Conservation (phyloP, 1,140 invertebrate species). For the Bemisia tabaci region DNA sequence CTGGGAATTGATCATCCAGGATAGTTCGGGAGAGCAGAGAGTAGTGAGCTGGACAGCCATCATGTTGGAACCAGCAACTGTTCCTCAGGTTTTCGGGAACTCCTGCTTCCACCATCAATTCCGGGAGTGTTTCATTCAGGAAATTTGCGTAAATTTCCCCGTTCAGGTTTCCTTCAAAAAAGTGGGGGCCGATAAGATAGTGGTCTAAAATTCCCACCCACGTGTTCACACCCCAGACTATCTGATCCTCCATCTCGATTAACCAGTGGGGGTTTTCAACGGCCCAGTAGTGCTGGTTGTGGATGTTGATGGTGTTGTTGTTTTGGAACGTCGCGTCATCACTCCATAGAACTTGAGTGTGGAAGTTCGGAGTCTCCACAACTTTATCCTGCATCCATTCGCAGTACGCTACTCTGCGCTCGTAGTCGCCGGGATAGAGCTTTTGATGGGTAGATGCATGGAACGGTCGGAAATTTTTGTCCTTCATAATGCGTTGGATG, state of each 20-base stretch:
- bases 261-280: slow-evolving; percentile 23
- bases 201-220: slow-evolving; percentile 26
- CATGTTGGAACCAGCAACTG: not conserved
- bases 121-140: not conserved
- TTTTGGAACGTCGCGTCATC: slow-evolving; percentile 8
- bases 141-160: slow-evolving; percentile 15
- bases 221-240: slow-evolving; percentile 23
- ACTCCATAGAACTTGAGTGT: not conserved
- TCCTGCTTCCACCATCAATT: not conserved
- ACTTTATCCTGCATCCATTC: not conserved
- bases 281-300: slow-evolving; percentile 24
- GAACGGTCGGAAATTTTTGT: not conserved
- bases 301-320: slow-evolving; percentile 22
- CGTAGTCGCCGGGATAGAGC: not conserved
- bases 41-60: not conserved
- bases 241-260: slow-evolving; percentile 14
- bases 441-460: not conserved
- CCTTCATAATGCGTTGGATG: not conserved
- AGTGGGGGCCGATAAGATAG: slow-evolving; percentile 24
- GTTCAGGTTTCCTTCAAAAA: slow-evolving; percentile 19
- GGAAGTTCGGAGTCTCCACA: not conserved
- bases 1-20: not conserved
- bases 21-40: too few species aligned
- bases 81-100: not conserved
- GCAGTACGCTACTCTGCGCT: not conserved